Evolutionary conservation across 2,797 vertebrate species (phyloP), one percentile per base, ranked within the genome.

Genomic region (Enteromius radiatus): DNA sequence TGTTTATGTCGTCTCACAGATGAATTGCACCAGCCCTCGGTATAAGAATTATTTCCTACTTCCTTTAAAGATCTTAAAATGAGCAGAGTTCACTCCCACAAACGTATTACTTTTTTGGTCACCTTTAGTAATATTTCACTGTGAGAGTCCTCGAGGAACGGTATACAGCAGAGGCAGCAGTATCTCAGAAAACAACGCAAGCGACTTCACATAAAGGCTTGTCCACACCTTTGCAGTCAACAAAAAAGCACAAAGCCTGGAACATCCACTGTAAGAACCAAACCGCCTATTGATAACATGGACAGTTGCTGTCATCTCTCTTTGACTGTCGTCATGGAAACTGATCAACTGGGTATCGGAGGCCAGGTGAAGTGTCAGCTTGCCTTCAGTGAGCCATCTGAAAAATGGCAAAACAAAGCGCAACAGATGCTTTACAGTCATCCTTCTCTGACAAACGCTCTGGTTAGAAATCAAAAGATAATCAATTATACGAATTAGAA

Each of bases 291-390:
- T 94, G 4, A 87, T 89, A 80, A 93, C 93, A 43, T 88, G 92
- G 38, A 52, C 88, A 92, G 36, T 93, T 93, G 94, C 95, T 79
- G 92, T 92, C 94, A 95, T 93, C 7, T 93, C 81, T 94, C 94
- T 85, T 93, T 96, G 47, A 93, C 93, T 0, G 95, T 96, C 84
- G 95, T 93, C 7, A 94, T 95, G 82, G 95, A 94, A 82, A 96
- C 93, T 67, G 84, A 90, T 86, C 76, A 89, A 88, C 87, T 91
- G 9, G 71, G 71, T 73, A 71, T 83, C n/a, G 10, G 23, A 64
- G 80, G 93, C 94, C 3, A 86, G 94, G 15, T 95, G 94, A 96
- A 95, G 86, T 95, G 95, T 49, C 93, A 92, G 85, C 69, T 94
- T 94, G 84, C 94, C 94, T 28, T 93, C 93, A 0, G 87, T 69